phyloP scores from a whole-genome alignment of 2,113 vertebrate species.

The Equus przewalskii region DNA sequence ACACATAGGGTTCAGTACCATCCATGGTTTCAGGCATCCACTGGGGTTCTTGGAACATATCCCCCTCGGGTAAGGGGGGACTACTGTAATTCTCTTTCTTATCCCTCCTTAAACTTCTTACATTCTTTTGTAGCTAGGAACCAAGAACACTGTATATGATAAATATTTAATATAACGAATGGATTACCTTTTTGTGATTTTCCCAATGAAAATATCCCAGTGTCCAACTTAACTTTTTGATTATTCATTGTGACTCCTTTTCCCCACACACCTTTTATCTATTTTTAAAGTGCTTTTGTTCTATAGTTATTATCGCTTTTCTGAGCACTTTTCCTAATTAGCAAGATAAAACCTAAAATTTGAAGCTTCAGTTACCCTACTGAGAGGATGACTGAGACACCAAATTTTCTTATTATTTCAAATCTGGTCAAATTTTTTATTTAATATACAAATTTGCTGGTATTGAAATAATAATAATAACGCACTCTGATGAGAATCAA shows the following conservation, averaged over 20 bases:
- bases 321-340: conserved; percentile 30
- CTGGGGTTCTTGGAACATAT: no score
- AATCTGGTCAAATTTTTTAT: conserved; percentile 24
- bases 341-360: conserved; percentile 15
- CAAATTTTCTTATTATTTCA: conserved; percentile 45
- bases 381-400: not conserved
- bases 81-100: not conserved
- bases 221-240: not conserved
- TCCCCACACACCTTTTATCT: not conserved
- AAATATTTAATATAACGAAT: not conserved
- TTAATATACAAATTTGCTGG: not conserved
- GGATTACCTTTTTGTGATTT: not conserved
- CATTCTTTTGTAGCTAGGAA: not conserved
- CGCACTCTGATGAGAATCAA: not conserved
- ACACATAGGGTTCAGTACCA: no score
- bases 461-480: conserved; percentile 4
- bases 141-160: not conserved
- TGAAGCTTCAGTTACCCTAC: not conserved
- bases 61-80: no score
- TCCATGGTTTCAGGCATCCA: no score
- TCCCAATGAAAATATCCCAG: not conserved
- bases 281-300: not conserved
- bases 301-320: not conserved
- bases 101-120: not conserved
- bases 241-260: conserved; percentile 20